Conservation (phyloP, 2,888 invertebrate species). For the Chaetogeoica ovagalla region DNA sequence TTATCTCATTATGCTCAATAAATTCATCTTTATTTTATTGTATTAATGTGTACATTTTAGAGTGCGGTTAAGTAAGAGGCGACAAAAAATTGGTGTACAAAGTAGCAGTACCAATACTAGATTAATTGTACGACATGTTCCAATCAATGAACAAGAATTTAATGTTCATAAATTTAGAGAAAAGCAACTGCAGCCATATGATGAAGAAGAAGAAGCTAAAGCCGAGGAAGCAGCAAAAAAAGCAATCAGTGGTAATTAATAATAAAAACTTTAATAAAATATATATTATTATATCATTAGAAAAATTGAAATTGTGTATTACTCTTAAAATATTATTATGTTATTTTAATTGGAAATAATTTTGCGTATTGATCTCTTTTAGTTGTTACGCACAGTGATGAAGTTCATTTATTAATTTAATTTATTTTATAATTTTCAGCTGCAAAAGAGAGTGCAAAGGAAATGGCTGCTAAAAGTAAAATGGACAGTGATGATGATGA, state of each 20-base stretch:
- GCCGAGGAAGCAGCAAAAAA: slow-evolving; percentile 58
- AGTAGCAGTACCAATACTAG: slow-evolving; percentile 80
- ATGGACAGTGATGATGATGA: slow-evolving; percentile 29
- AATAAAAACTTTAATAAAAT: neutral
- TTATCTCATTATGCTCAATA: neutral
- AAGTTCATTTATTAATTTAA: too few relatives aligned
- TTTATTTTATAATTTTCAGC: slow-evolving; percentile 12
- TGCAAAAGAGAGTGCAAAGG: slow-evolving; percentile 47
- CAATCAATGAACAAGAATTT: slow-evolving; percentile 81
- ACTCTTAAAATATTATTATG: too few relatives aligned
- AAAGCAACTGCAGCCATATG: slow-evolving; percentile 83
- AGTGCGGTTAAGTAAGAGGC: slow-evolving; percentile 88
- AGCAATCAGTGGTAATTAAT: slow-evolving; percentile 40
- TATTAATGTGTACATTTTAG: slow-evolving; percentile 60
- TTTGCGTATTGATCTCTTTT: too few relatives aligned
- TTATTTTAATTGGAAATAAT: too few relatives aligned
- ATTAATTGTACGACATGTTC: slow-evolving; percentile 86
- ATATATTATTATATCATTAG: too few relatives aligned
- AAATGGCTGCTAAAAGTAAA: slow-evolving; percentile 29
- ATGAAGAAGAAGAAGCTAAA: slow-evolving; percentile 69
- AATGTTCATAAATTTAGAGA: slow-evolving; percentile 84
- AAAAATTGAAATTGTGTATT: too few relatives aligned
- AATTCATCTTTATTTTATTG: slow-evolving; percentile 12
- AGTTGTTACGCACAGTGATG: neutral
- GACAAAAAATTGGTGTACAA: slow-evolving; percentile 73